Conservation (phyloP, 1,140 invertebrate species). For the Brachionus koreanus region DNA sequence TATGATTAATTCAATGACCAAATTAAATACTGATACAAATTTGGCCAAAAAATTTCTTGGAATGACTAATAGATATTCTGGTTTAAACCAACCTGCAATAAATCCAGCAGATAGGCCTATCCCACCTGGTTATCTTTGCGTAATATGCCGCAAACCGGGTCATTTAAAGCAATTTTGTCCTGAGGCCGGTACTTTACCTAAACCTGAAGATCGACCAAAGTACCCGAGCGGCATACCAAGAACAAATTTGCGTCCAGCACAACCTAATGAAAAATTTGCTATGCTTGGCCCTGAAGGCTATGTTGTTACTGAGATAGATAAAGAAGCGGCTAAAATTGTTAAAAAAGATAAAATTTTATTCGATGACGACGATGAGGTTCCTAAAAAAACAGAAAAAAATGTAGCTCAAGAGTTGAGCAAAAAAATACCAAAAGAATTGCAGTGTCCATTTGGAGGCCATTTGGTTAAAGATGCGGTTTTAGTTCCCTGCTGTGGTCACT, state of each 20-base stretch:
- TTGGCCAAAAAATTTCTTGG: slow-evolving; percentile 8
- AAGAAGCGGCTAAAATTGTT: background rate
- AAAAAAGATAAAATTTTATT: slow-evolving; percentile 42
- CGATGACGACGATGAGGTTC: slow-evolving; percentile 31
- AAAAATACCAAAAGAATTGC: slow-evolving; percentile 3
- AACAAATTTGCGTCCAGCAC: slow-evolving; percentile 28
- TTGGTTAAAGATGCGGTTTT: slow-evolving; percentile 38
- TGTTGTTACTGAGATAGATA: slow-evolving; percentile 15
- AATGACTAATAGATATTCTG: background rate
- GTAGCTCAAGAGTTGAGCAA: background rate
- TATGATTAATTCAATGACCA: slow-evolving; percentile 39
- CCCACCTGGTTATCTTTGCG: background rate
- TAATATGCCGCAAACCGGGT: slow-evolving; percentile 6
- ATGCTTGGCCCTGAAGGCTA: slow-evolving; percentile 41
- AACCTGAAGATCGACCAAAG: slow-evolving; percentile 5
- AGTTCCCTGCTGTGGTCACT: slow-evolving; percentile 37
- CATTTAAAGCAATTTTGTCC: slow-evolving; percentile 37
- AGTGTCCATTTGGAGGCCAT: slow-evolving; percentile 35
- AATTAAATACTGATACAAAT: background rate
- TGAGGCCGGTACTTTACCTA: background rate
- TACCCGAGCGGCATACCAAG: slow-evolving; percentile 35
- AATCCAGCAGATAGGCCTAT: slow-evolving; percentile 4
- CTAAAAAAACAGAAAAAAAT: background rate
- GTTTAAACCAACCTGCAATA: background rate
- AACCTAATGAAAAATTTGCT: slow-evolving; percentile 28